Evolutionary conservation across 1,140 invertebrate genomes (phyloP).

Genomic region (Anthonomus grandis): DNA sequence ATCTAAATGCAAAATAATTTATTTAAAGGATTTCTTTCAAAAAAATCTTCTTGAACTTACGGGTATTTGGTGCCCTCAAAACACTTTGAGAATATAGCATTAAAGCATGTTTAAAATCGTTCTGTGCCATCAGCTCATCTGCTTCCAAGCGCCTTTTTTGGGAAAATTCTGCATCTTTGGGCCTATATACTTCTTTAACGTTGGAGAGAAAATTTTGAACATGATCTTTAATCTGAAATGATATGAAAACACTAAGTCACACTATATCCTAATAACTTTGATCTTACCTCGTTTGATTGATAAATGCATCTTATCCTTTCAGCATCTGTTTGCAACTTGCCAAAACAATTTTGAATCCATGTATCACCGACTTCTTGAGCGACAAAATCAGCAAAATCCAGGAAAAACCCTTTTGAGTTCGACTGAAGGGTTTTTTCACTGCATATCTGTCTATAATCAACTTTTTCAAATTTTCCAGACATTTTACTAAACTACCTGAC

Average conservation of each 20-base stretch:
- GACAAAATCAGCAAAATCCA: constrained; percentile 55
- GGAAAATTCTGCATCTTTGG: constrained; percentile 55
- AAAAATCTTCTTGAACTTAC: constrained; percentile 24
- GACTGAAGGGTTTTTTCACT: constrained; percentile 60
- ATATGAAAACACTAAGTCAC: too few relatives aligned
- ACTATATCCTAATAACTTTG: constrained; percentile 13
- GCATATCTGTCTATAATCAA: constrained; percentile 45
- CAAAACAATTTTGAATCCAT: constrained; percentile 56
- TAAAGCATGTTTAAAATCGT: constrained; percentile 55
- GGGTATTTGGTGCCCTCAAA: constrained; percentile 58
- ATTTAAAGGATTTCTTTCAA: background rate
- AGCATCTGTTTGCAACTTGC: constrained; percentile 52
- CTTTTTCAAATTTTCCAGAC: constrained; percentile 22
- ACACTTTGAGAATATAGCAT: constrained; percentile 60
- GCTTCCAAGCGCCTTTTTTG: constrained; percentile 51
- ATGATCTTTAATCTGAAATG: constrained; percentile 51
- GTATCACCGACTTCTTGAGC: constrained; percentile 47
- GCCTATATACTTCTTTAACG: constrained; percentile 55
- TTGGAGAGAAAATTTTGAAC: constrained; percentile 54
- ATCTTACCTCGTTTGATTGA: constrained; percentile 51
- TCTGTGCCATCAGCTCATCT: constrained; percentile 48
- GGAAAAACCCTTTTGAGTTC: constrained; percentile 58
- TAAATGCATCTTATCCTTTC: constrained; percentile 54
- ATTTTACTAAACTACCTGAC: too few relatives aligned
- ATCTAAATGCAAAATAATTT: constrained; percentile 41